These are phyloP conservation scores for Acromyrmex heyeri DNA, from an alignment of 1,140 invertebrate genomes.

Conservation along the genomic window DNA sequence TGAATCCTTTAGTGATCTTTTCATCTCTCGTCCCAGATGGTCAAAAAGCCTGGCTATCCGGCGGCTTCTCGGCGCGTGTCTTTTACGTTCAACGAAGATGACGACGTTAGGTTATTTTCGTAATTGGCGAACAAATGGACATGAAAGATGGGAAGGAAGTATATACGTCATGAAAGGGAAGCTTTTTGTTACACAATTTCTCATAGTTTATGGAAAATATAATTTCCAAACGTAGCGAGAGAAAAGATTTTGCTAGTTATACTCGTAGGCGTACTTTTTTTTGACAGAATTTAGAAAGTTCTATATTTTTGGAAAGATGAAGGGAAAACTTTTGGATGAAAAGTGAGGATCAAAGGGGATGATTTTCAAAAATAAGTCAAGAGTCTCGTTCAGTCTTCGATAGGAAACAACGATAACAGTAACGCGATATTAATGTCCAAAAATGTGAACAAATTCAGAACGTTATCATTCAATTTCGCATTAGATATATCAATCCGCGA, in stretches of 20 bases:
- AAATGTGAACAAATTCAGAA: constrained; percentile 66
- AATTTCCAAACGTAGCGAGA: constrained; percentile 1
- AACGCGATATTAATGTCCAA: constrained; percentile 58
- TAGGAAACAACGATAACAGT: constrained; percentile 70
- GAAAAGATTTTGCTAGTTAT: constrained; percentile 39
- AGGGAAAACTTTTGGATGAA: background rate
- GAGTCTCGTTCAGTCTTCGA: constrained; percentile 65
- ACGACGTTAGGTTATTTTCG: constrained; percentile 80
- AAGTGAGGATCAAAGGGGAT: constrained; percentile 11
- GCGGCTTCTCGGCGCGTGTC: constrained; percentile 82
- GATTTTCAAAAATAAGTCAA: constrained; percentile 28
- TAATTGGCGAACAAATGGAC: constrained; percentile 72
- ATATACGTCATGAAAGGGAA: constrained; percentile 58
- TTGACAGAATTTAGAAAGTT: constrained; percentile 49
- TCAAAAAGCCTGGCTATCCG: constrained; percentile 81
- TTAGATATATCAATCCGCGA: constrained; percentile 60
- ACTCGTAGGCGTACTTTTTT: constrained; percentile 34
- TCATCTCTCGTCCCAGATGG: constrained; percentile 82
- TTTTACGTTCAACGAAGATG: constrained; percentile 82
- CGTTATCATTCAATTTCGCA: constrained; percentile 68
- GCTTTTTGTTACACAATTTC: background rate
- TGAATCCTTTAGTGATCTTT: constrained; percentile 86
- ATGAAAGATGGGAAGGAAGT: constrained; percentile 14
- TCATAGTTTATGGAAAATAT: background rate
- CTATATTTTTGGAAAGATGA: background rate